A percentile compares a stretch with the other conserved stretches of the same genome.
These are phyloP conservation scores for Oxyteleia sp. DNA, from an alignment of 2,888 invertebrate genomes.

Conservation along the genomic window DNA sequence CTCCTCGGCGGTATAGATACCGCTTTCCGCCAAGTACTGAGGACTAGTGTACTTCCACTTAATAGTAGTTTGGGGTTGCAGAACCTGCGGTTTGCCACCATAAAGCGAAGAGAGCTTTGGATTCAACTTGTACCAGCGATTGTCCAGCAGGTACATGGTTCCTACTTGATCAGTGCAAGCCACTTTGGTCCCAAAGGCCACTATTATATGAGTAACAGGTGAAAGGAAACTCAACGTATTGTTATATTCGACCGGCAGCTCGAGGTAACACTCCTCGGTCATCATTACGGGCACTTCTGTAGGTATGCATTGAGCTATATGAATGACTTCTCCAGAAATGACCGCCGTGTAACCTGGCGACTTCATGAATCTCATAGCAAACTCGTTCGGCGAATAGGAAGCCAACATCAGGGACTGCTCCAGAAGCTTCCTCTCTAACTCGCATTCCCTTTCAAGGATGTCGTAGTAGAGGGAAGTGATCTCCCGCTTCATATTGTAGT, in stretches of 20 bases:
- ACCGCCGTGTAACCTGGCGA: conserved; percentile 75
- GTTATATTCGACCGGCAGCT: conserved; percentile 38
- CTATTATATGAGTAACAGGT: conserved; percentile 35
- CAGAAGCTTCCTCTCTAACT: conserved; percentile 75
- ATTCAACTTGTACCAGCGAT: too few species aligned
- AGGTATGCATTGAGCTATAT: conserved; percentile 78
- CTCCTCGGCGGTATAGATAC: conserved; percentile 8
- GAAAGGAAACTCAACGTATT: too few species aligned
- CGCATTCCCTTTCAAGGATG: conserved; percentile 73
- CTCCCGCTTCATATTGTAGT: conserved; percentile 71
- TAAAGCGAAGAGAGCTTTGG: too few species aligned
- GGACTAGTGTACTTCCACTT: too few species aligned
- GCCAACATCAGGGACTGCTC: conserved; percentile 75
- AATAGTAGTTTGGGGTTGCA: too few species aligned
- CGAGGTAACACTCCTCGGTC: conserved; percentile 70
- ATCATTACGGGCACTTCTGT: conserved; percentile 68
- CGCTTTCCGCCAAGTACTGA: neutral
- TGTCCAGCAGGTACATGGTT: conserved; percentile 22
- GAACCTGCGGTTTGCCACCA: too few species aligned
- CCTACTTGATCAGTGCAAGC: neutral
- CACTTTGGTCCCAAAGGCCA: conserved; percentile 11
- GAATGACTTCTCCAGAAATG: conserved; percentile 77
- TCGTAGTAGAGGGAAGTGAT: conserved; percentile 70
- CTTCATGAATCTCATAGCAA: conserved; percentile 75
- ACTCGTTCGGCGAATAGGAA: conserved; percentile 72